Evolutionary conservation across 2,888 invertebrate species (phyloP), one percentile per base, ranked within the genome.

Genomic region (Chrysomela aeneicollis): DNA sequence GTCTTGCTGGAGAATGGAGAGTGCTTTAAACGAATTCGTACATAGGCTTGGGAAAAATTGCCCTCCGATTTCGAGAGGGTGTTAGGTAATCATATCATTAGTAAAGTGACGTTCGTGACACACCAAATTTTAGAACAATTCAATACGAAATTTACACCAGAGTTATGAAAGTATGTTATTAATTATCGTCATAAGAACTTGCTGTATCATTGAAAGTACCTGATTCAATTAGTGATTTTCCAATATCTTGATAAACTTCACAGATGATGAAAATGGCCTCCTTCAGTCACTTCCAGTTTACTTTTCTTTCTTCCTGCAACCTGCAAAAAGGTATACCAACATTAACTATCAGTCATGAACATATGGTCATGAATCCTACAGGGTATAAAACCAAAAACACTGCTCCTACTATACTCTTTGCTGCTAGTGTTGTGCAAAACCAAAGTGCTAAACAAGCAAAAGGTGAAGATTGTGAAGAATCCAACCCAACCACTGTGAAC

Each of bases 21-120:
- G 64, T 61, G 64, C 67, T 66, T 72, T 68, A 72, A 72, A 72
- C 68, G 73, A 74, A 74, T 73, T 73, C 72, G 72, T 67, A 71
- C 22, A 17, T 18, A 46, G 42, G 26, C 37, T 15, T 54, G 26
- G 5, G 26, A 42, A 46, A 46, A 22, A 57, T 26, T 46, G 26
- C 46, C 12, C 46, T 57, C 46, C 46, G 57, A 42, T 37, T 46
- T 53, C 32, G 30, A 47, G 53, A n/a, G 53, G 67, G 71, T 76
- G 70, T 77, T 77, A 77, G 76, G 75, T 77, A 77, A 77, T 77
- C 76, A 74, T 73, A n/a, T 26, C 26, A 26, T 26, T 73, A 69
- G 42, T 10, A 15, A 67, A 57, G 61, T 62, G 67, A 67, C 70
- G 66, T 66, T 70, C 72, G 71, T 69, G 70, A 71, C 69, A 69